Base-by-base conservation (phyloP, 2,797 vertebrate genomes). In the Chelon labrosus region DNA sequence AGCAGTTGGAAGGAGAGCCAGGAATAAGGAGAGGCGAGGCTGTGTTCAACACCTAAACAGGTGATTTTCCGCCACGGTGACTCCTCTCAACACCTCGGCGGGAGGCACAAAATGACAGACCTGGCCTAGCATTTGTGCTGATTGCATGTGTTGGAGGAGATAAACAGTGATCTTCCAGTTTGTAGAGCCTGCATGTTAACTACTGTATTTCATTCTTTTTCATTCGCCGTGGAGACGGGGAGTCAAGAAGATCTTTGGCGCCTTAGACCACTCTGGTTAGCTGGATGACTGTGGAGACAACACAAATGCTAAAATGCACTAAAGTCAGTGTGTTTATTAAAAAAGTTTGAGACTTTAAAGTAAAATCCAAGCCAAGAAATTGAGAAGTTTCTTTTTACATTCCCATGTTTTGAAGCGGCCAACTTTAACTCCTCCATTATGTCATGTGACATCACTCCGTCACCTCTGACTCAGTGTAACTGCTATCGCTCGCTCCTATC, bases 41-140 rank as follows among this genome's bases (percentile, higher is more conserved):
- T 87, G 88, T 90, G 91, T 92, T 94, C 91, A 82, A 89, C 91
- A 91, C 90, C 90, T 94, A 94, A 95, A 93, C 93, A 94, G 92
- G 92, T 93, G 93, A 95, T 95, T 95, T 95, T 93, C 91, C 89
- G 85, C 92, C 88, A 91, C 89, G 85, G 92, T 93, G 93, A 91
- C 90, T 94, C 90, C 86, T 88, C 91, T 93, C 88, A 86, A 90
- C 92, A 88, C 87, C 91, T 79, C 90, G 77, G 80, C 88, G 56
- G 89, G 91, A 92, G 91, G 92, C 89, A 88, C 87, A 87, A 92
- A 94, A 94, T 93, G 88, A 90, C 86, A 93, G 92, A 88, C 70
- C 85, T 66, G 79, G 85, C 83, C 88, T 76, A 74, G 90, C 86
- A 90, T 93, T 91, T 92, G 90, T 83, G 70, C 91, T 93, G 93